Conservation (phyloP, 2,888 invertebrate genomes). For the Pseudoips prasinana region DNA sequence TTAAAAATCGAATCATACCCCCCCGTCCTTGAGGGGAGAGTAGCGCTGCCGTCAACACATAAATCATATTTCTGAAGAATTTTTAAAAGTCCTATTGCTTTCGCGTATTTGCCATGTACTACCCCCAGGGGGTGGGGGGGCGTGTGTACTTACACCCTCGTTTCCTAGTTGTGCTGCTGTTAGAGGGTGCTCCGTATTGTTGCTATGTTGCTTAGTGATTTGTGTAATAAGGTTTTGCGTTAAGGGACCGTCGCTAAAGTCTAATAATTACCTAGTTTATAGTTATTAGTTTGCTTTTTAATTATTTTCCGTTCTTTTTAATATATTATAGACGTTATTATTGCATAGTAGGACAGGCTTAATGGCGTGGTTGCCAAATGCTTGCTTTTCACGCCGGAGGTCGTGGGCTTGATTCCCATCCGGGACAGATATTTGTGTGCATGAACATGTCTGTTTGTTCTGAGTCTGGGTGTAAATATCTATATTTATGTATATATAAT, state of each 20-base stretch:
- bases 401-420: too few relatives aligned
- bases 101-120: constrained; percentile 83
- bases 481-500: too few relatives aligned
- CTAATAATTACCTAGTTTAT: too few relatives aligned
- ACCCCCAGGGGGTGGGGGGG: constrained; percentile 59
- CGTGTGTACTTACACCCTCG: constrained; percentile 81
- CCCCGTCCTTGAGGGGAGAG: constrained; percentile 74
- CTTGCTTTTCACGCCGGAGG: too few relatives aligned
- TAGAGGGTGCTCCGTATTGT: constrained; percentile 49
- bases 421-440: too few relatives aligned
- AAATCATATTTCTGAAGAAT: constrained; percentile 83
- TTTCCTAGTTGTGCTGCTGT: constrained; percentile 73
- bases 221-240: constrained; percentile 21
- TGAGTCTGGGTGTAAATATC: too few relatives aligned
- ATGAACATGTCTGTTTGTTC: too few relatives aligned
- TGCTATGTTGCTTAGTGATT: constrained; percentile 34
- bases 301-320: neutral
- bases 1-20: constrained; percentile 81
- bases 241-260: neutral
- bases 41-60: constrained; percentile 79
- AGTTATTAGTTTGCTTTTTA: neutral
- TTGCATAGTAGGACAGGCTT: too few relatives aligned
- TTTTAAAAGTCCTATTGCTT: constrained; percentile 83
- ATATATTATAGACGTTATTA: too few relatives aligned
- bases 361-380: too few relatives aligned